phyloP scores from a whole-genome alignment of 2,797 vertebrate genomes.

The Gallirallus australis region DNA sequence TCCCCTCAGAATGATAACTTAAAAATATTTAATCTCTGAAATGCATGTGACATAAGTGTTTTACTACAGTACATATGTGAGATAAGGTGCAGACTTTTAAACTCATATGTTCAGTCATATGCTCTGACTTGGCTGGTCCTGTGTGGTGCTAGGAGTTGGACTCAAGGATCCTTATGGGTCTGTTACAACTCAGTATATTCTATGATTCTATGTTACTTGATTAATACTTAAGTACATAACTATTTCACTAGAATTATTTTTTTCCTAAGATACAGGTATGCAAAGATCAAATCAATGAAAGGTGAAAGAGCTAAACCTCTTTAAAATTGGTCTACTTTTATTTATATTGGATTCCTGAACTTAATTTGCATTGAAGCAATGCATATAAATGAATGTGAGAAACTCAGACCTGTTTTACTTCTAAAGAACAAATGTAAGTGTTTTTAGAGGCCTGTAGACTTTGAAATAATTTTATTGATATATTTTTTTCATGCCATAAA shows the following conservation, averaged over 20 bases:
- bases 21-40: neutral
- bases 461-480: neutral
- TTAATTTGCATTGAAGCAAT: neutral
- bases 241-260: neutral
- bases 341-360: neutral
- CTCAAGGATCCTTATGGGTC: too few species aligned
- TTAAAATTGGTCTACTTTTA: neutral
- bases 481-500: neutral
- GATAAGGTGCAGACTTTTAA: neutral
- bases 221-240: neutral
- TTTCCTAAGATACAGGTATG: neutral
- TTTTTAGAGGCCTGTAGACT: neutral
- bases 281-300: neutral
- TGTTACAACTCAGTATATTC: too few species aligned
- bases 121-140: too few species aligned
- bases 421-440: neutral
- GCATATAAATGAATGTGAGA: neutral
- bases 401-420: neutral
- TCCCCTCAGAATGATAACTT: neutral
- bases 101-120: neutral
- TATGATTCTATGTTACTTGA: neutral
- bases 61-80: neutral
- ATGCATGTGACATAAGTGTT: neutral
- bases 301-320: neutral
- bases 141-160: too few species aligned